Evolutionary conservation across 2,888 invertebrate genomes (phyloP).

Genomic region (Acronicta aceris): DNA sequence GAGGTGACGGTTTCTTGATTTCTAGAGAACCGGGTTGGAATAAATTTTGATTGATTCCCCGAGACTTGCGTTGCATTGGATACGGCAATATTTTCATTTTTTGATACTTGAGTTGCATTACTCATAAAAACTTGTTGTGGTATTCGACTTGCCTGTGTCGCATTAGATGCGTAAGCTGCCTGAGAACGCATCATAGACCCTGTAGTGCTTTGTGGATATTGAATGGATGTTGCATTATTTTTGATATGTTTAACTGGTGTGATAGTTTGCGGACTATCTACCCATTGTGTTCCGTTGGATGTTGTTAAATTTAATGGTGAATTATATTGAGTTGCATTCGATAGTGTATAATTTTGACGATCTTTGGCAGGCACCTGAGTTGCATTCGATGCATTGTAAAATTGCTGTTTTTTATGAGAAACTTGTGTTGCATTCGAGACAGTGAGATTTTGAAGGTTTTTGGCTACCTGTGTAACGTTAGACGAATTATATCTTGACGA

Average conservation of each 20-base stretch:
- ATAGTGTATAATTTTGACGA: background rate
- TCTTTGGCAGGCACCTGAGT: constrained; percentile 19
- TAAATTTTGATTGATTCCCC: constrained; percentile 2
- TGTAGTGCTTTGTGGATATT: background rate
- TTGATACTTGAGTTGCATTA: constrained; percentile 25
- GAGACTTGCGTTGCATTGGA: constrained; percentile 29
- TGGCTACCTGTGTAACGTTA: constrained; percentile 18
- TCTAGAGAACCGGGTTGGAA: constrained; percentile 7
- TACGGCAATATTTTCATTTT: constrained; percentile 6
- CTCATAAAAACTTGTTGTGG: background rate
- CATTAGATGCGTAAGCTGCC: constrained; percentile 8
- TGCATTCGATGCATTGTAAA: constrained; percentile 10
- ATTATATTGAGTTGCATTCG: constrained; percentile 23
- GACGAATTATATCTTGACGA: constrained; percentile 11
- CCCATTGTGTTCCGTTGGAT: constrained; percentile 9
- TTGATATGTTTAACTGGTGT: constrained; percentile 27
- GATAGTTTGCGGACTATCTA: constrained; percentile 2
- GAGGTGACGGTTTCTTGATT: constrained; percentile 17
- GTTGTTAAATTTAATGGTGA: background rate
- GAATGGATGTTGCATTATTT: background rate
- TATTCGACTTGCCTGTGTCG: constrained; percentile 19
- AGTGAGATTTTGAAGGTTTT: constrained; percentile 21
- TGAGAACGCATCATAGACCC: background rate
- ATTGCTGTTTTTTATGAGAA: constrained; percentile 23
- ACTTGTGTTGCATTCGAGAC: constrained; percentile 31